phyloP scores from a whole-genome alignment of 2,113 vertebrate species.

The Corythaeola cristata region DNA sequence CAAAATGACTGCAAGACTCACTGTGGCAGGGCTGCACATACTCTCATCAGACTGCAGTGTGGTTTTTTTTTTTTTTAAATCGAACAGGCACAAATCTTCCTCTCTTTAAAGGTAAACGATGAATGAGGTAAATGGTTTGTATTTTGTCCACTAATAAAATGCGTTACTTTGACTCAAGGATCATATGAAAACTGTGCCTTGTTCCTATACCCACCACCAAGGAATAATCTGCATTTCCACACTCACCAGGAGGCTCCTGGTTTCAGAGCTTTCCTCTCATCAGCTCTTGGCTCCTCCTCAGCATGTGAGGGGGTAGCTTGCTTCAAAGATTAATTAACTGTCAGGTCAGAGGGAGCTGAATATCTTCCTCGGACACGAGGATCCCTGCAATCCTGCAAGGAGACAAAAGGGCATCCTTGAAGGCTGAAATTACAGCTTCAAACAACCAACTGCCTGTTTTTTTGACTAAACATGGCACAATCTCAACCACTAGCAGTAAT shows the following conservation, averaged over 20 bases:
- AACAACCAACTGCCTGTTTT: not conserved
- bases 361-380: not conserved
- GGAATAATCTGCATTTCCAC: not conserved
- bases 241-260: not conserved
- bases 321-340: conserved; percentile 18
- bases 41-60: not conserved
- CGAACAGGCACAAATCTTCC: not conserved
- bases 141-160: not conserved
- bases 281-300: not conserved
- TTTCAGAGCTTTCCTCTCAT: not conserved
- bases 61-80: not conserved
- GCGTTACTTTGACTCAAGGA: not conserved
- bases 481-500: not conserved
- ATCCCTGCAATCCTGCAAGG: not conserved
- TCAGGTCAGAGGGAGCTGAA: not conserved
- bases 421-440: conserved; percentile 3
- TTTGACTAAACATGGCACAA: not conserved
- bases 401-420: not conserved
- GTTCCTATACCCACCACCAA: not conserved
- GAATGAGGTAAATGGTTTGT: not conserved
- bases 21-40: not conserved
- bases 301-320: not conserved
- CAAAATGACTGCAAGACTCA: not conserved
- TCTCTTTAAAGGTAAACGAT: not conserved
- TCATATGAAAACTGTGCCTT: not conserved